These are phyloP conservation scores for Halcyon badia DNA, from an alignment of 2,797 vertebrate species.

Conservation along the genomic window DNA sequence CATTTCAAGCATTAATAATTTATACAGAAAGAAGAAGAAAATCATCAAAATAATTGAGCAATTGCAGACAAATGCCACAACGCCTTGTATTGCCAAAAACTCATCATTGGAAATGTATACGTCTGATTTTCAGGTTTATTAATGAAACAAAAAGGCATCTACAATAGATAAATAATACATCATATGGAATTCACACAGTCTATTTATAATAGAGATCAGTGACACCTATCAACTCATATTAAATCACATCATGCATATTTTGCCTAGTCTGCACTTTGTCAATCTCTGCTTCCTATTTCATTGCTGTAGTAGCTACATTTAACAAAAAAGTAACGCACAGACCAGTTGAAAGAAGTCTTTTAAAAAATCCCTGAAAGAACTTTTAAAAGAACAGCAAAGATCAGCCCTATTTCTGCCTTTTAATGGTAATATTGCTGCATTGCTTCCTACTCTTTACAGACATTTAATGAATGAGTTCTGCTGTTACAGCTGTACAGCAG, in stretches of 20 bases:
- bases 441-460: neutral
- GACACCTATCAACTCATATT: constrained; percentile 80
- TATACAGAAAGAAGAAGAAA: constrained; percentile 65
- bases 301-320: constrained; percentile 13
- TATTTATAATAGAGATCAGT: constrained; percentile 78
- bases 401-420: fast-evolving
- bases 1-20: constrained; percentile 78
- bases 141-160: constrained; percentile 82
- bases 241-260: constrained; percentile 77
- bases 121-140: constrained; percentile 78
- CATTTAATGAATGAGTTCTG: neutral
- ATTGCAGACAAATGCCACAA: constrained; percentile 71
- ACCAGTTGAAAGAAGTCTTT: constrained; percentile 58
- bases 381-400: neutral
- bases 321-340: constrained; percentile 1
- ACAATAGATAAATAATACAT: constrained; percentile 83
- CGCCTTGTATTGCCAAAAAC: constrained; percentile 64
- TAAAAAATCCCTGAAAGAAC: neutral
- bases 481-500: neutral
- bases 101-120: constrained; percentile 59
- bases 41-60: constrained; percentile 78
- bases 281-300: constrained; percentile 72
- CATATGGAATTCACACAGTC: constrained; percentile 72
- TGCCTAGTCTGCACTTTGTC: constrained; percentile 75
- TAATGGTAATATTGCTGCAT: neutral